Conservation (phyloP, 2,113 vertebrate genomes). For the Grammomys dolichurus region DNA sequence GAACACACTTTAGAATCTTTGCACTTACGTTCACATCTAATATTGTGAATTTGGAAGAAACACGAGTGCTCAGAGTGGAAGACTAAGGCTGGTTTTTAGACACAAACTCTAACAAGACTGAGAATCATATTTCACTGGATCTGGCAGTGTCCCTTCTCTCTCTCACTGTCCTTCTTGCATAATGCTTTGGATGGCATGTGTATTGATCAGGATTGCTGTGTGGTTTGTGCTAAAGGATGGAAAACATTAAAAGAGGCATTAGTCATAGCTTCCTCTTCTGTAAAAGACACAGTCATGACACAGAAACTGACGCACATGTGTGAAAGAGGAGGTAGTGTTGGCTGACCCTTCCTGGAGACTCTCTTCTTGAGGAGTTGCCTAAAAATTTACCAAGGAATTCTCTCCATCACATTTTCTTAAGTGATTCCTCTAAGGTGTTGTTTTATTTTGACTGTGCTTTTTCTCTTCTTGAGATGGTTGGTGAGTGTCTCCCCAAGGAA, state of each 20-base stretch:
- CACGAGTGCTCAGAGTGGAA: not conserved
- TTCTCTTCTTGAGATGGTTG: not conserved
- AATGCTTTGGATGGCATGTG: not conserved
- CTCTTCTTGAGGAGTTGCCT: not conserved
- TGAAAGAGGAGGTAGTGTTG: not conserved
- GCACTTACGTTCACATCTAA: conserved; percentile 1
- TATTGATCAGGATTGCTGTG: not conserved
- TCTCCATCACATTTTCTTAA: not conserved
- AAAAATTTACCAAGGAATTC: not conserved
- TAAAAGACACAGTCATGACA: not conserved
- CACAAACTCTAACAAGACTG: not conserved
- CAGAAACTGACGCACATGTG: not conserved
- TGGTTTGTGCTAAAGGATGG: not conserved
- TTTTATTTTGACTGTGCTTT: not conserved
- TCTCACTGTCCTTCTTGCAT: not conserved
- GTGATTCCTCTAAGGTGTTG: not conserved
- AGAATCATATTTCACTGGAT: not conserved
- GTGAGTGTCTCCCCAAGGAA: not conserved
- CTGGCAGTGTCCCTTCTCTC: not conserved
- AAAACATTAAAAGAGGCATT: not conserved
- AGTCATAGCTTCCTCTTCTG: not conserved
- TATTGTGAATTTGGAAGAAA: not conserved
- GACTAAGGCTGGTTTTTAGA: not conserved
- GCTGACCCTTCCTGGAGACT: not conserved
- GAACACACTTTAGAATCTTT: not conserved